Percentiles rank a stretch among this genome's conserved stretches.
These are phyloP conservation scores for Acrocyrtus sp. DNA, from an alignment of 2,888 invertebrate genomes.

Conservation along the genomic window DNA sequence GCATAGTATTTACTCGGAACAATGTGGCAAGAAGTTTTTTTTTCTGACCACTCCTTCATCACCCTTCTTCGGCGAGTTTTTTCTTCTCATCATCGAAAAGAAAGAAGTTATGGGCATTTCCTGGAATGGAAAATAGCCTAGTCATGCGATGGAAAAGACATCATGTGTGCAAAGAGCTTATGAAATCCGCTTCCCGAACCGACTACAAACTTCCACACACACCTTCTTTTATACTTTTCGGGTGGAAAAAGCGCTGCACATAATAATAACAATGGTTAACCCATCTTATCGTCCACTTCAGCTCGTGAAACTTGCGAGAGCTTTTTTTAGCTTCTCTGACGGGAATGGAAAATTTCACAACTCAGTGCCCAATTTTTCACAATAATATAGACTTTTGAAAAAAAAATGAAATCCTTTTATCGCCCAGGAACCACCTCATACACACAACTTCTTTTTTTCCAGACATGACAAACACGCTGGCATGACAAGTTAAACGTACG, in stretches of 20 bases:
- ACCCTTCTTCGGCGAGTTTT: constrained; percentile 13
- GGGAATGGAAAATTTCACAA: constrained; percentile 34
- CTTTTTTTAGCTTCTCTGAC: background rate
- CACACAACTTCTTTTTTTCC: no score
- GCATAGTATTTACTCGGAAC: no score
- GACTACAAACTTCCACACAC: no score
- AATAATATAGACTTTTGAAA: constrained; percentile 15
- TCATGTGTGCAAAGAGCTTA: constrained; percentile 4
- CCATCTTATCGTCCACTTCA: constrained; percentile 33
- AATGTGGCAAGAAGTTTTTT: no score
- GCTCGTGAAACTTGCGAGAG: constrained; percentile 19
- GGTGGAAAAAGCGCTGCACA: no score
- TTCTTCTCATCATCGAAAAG: constrained; percentile 13
- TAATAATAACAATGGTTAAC: background rate
- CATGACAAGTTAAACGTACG: no score
- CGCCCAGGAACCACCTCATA: constrained; percentile 35
- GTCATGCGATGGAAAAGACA: constrained; percentile 32
- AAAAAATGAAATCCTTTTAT: constrained; percentile 45
- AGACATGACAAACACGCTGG: no score
- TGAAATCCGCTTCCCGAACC: no score
- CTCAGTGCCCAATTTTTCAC: constrained; percentile 25
- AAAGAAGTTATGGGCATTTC: constrained; percentile 34
- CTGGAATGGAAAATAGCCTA: constrained; percentile 12
- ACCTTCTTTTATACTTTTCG: no score
- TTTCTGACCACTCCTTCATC: constrained; percentile 1